Evolutionary conservation across 2,113 vertebrate genomes (phyloP).

Genomic region (Cinclus cinclus): DNA sequence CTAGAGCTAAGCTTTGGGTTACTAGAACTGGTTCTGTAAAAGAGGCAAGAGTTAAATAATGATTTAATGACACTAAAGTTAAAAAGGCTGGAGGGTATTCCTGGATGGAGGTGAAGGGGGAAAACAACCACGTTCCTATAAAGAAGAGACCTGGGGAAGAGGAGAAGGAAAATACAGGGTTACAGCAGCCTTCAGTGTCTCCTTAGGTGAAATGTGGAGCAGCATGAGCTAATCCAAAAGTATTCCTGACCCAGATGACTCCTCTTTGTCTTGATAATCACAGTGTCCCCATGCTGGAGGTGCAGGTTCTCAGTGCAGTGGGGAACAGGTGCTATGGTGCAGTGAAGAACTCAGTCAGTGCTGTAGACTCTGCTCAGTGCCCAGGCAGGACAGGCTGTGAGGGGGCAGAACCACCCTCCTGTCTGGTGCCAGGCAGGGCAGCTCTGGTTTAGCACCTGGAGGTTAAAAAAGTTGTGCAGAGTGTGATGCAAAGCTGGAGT

Average conservation of each 20-base stretch:
- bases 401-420: background rate
- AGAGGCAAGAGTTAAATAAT: background rate
- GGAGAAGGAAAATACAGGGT: background rate
- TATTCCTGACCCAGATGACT: background rate
- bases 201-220: background rate
- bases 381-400: background rate
- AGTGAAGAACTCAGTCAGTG: background rate
- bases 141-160: background rate
- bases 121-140: background rate
- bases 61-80: background rate
- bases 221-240: background rate
- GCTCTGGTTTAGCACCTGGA: background rate
- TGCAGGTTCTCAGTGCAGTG: background rate
- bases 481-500: background rate
- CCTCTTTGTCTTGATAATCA: background rate
- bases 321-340: too few relatives aligned
- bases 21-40: background rate
- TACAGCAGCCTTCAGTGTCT: background rate
- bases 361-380: background rate
- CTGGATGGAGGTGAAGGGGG: background rate
- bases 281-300: background rate
- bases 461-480: background rate
- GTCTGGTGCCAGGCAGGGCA: background rate
- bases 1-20: background rate
- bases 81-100: background rate